Percentiles rank a stretch among this genome's conserved stretches.
Evolutionary conservation across 2,113 vertebrate genomes (phyloP).

Genomic region (Pelobates fuscus): DNA sequence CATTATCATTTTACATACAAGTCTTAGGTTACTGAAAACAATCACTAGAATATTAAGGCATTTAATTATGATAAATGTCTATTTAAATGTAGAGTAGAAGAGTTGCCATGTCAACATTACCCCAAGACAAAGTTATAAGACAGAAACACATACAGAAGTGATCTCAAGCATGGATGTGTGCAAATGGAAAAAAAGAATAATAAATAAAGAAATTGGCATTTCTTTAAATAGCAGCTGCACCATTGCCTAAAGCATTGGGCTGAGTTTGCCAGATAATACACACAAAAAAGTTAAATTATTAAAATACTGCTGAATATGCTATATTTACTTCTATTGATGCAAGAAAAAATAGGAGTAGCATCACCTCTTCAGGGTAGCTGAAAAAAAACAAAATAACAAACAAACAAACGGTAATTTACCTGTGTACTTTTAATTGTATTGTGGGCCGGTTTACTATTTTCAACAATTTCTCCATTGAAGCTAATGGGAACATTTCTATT

Average conservation of each 20-base stretch:
- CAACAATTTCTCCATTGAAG: too few relatives aligned
- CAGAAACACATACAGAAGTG: conserved; percentile 25
- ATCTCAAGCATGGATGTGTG: conserved; percentile 32
- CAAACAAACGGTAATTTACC: too few relatives aligned
- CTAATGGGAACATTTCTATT: too few relatives aligned
- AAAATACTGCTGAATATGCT: background rate
- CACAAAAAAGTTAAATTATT: conserved; percentile 17
- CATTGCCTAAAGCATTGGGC: conserved; percentile 18
- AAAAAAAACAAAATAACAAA: too few relatives aligned
- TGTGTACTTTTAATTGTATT: too few relatives aligned
- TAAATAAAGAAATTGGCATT: conserved; percentile 15
- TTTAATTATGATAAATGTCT: conserved; percentile 44
- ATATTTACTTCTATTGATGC: background rate
- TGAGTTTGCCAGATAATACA: conserved; percentile 15
- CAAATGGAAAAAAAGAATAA: conserved; percentile 5
- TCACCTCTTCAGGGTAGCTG: too few relatives aligned
- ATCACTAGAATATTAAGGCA: background rate
- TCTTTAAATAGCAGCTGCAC: conserved; percentile 37
- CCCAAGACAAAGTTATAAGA: conserved; percentile 40
- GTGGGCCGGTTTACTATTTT: too few relatives aligned
- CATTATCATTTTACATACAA: too few relatives aligned
- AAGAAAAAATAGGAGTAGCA: too few relatives aligned
- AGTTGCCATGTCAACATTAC: conserved; percentile 49
- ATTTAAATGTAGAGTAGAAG: conserved; percentile 35
- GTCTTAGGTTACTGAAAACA: too few relatives aligned